Percentiles rank a stretch among this genome's conserved stretches.
phyloP scores from a whole-genome alignment of 2,888 invertebrate genomes.

The Priocnemis perturbator region DNA sequence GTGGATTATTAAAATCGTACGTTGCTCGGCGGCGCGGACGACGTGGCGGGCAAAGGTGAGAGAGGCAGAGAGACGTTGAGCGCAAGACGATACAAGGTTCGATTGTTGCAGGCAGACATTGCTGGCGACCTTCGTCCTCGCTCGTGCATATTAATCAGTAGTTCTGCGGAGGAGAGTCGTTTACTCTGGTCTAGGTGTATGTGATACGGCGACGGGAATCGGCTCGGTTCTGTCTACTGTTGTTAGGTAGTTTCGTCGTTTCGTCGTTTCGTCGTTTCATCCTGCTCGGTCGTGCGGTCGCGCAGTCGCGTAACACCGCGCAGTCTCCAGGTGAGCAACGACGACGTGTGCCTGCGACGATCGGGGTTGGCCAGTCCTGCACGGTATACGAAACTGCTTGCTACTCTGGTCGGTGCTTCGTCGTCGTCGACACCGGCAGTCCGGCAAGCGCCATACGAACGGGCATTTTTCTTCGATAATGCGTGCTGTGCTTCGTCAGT shows the following conservation, averaged over 20 bases:
- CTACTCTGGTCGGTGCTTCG: too few relatives aligned
- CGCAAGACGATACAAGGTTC: too few relatives aligned
- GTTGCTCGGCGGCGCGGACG: not conserved
- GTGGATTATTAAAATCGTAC: too few relatives aligned
- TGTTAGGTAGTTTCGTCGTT: too few relatives aligned
- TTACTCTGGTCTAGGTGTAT: too few relatives aligned
- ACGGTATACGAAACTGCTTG: not conserved
- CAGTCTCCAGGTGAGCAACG: slow-evolving; percentile 72
- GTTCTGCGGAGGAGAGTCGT: too few relatives aligned
- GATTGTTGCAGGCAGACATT: too few relatives aligned
- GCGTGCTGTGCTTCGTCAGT: slow-evolving; percentile 34
- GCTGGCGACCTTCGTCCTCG: too few relatives aligned
- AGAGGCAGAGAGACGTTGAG: not conserved
- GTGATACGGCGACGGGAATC: too few relatives aligned
- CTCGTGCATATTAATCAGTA: too few relatives aligned
- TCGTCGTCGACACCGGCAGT: too few relatives aligned
- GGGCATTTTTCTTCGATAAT: slow-evolving; percentile 28
- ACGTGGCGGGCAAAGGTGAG: not conserved
- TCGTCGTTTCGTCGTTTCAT: slow-evolving; percentile 33
- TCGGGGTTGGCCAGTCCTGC: slow-evolving; percentile 6
- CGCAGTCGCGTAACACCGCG: slow-evolving; percentile 50
- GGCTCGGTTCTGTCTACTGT: too few relatives aligned
- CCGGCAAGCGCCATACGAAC: slow-evolving; percentile 13
- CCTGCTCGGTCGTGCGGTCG: slow-evolving; percentile 35
- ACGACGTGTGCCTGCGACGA: slow-evolving; percentile 3